These are phyloP conservation scores for Rhinatrema bivittatum DNA, from an alignment of 2,797 vertebrate genomes.

Conservation along the genomic window DNA sequence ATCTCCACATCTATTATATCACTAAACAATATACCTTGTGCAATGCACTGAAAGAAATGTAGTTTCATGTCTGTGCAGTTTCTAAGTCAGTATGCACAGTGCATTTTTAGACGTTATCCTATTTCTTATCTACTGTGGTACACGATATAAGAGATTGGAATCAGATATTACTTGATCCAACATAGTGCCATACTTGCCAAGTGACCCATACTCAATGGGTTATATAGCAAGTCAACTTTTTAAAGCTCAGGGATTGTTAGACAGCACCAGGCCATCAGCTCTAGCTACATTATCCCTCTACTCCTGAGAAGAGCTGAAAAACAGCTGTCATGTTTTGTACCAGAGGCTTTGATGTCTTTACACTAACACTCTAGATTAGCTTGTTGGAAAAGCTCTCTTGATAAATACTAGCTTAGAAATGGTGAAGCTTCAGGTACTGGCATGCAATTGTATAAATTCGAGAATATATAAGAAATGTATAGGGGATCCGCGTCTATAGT, in stretches of 20 bases:
- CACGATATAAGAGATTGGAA: not conserved
- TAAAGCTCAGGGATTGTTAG: not conserved
- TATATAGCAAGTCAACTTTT: not conserved
- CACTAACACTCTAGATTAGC: not conserved
- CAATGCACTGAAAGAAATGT: no score
- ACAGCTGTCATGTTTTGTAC: not conserved
- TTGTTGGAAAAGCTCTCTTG: no score
- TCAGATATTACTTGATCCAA: not conserved
- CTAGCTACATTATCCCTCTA: not conserved
- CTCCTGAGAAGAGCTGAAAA: not conserved
- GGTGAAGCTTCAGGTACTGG: no score
- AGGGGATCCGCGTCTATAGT: no score
- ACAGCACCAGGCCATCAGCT: not conserved
- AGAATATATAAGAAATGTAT: conserved; percentile 2
- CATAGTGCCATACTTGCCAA: not conserved
- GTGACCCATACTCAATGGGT: conserved; percentile 1
- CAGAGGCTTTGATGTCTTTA: not conserved
- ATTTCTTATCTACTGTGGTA: no score
- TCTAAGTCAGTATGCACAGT: no score
- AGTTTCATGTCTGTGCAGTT: no score
- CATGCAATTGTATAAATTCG: no score
- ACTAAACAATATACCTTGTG: no score
- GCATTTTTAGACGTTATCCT: no score
- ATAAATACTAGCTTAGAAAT: no score
- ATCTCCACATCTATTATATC: no score